These are phyloP conservation scores for Vannuccia rotundouncinata DNA, from an alignment of 2,888 invertebrate species.

Conservation along the genomic window DNA sequence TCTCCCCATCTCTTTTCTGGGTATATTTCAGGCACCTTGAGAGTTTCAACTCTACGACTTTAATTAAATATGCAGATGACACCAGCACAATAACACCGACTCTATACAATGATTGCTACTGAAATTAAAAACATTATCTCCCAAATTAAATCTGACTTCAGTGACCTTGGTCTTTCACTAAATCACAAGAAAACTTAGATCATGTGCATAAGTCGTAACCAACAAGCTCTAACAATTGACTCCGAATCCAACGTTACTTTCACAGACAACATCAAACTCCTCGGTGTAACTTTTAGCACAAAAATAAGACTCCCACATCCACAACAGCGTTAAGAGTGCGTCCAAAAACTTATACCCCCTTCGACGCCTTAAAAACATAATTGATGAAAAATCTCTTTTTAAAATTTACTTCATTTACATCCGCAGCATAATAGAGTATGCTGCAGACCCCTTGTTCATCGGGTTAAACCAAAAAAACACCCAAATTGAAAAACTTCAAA, in stretches of 20 bases:
- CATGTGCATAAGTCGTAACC: constrained; percentile 14
- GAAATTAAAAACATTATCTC: constrained; percentile 15
- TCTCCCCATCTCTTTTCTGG: constrained; percentile 7
- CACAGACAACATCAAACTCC: constrained; percentile 9
- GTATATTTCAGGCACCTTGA: neutral
- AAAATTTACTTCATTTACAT: constrained; percentile 1
- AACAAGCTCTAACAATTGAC: neutral
- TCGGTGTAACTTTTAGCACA: constrained; percentile 3
- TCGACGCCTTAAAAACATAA: constrained; percentile 4
- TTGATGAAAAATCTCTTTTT: neutral
- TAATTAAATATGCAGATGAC: constrained; percentile 8
- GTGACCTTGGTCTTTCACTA: constrained; percentile 19
- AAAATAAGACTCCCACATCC: constrained; percentile 1
- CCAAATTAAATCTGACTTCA: constrained; percentile 6
- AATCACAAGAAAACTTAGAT: constrained; percentile 8
- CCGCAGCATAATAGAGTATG: constrained; percentile 7
- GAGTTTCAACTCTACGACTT: constrained; percentile 16
- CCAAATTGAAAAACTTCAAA: constrained; percentile 10
- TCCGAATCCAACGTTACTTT: neutral
- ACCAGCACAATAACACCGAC: constrained; percentile 17
- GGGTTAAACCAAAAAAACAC: neutral
- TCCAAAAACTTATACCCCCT: constrained; percentile 18
- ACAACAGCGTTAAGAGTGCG: constrained; percentile 7
- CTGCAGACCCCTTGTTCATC: neutral
- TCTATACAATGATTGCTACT: neutral